Percentiles rank a stretch among this genome's conserved stretches.
phyloP scores from a whole-genome alignment of 2,888 invertebrate species.

The Eilema sororculum region DNA sequence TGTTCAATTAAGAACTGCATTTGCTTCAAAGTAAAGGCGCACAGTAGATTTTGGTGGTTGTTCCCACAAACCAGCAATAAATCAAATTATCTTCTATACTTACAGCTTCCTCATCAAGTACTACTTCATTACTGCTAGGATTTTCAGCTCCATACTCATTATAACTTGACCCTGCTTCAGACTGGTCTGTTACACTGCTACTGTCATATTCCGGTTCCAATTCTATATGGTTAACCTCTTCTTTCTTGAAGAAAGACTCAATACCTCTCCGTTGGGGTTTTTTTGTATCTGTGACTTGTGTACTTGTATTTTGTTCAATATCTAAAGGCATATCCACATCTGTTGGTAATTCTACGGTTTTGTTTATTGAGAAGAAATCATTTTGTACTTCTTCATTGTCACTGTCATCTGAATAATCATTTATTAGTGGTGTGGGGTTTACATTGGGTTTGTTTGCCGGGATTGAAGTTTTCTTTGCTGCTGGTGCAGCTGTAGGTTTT shows the following conservation, averaged over 20 bases:
- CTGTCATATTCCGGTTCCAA: conserved; percentile 46
- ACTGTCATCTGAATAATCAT: conserved; percentile 78
- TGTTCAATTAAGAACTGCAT: too few relatives aligned
- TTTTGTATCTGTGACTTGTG: conserved; percentile 22
- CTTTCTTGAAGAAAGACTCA: conserved; percentile 76
- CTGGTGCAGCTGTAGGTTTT: conserved; percentile 60
- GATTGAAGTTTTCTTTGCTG: conserved; percentile 56
- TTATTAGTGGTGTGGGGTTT: conserved; percentile 53
- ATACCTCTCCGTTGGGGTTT: conserved; percentile 62
- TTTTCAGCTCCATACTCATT: conserved; percentile 47
- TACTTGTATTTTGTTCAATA: conserved; percentile 54
- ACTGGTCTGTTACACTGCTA: conserved; percentile 38
- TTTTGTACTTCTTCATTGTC: conserved; percentile 84
- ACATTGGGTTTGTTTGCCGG: conserved; percentile 60
- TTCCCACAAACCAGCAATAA: too few relatives aligned
- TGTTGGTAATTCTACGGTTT: conserved; percentile 72
- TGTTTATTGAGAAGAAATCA: conserved; percentile 86
- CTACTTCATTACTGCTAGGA: conserved; percentile 51
- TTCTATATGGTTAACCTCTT: conserved; percentile 49
- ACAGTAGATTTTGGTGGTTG: too few relatives aligned
- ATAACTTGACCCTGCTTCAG: conserved; percentile 51
- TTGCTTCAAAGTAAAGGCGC: too few relatives aligned
- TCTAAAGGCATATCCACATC: conserved; percentile 71
- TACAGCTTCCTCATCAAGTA: conserved; percentile 81
- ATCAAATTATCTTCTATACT: conserved; percentile 49